These are phyloP conservation scores for Ctenoplectra terminalis DNA, from an alignment of 1,140 invertebrate genomes.

Conservation along the genomic window DNA sequence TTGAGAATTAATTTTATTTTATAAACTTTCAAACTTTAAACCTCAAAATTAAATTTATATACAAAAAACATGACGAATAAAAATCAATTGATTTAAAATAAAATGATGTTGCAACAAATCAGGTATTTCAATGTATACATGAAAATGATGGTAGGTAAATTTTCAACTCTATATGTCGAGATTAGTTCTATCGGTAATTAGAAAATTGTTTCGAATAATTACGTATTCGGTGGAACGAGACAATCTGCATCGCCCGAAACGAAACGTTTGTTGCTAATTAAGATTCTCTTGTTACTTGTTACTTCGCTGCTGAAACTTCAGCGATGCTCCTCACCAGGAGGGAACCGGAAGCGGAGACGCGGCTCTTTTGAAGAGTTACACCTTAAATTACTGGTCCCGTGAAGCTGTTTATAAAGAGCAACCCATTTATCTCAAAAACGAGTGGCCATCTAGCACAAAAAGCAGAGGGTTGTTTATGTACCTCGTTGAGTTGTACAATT, in stretches of 20 bases:
- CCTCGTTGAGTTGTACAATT: slow-evolving; percentile 9
- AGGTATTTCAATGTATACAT: too few species aligned
- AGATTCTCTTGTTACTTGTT: background rate
- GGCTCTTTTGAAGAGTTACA: slow-evolving; percentile 7
- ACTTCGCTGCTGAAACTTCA: background rate
- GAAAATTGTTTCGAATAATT: slow-evolving; percentile 1
- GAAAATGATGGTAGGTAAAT: too few species aligned
- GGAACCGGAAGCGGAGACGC: slow-evolving; percentile 5
- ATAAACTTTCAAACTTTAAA: too few species aligned
- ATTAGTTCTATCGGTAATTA: background rate
- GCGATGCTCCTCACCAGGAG: background rate
- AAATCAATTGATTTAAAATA: too few species aligned
- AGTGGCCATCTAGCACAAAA: slow-evolving; percentile 16
- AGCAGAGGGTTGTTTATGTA: background rate
- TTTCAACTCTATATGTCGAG: too few species aligned
- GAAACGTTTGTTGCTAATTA: slow-evolving; percentile 23
- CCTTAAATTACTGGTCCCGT: slow-evolving; percentile 1
- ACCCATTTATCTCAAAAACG: slow-evolving; percentile 12
- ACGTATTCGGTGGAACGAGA: background rate
- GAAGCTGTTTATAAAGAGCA: slow-evolving; percentile 19
- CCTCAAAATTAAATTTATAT: too few species aligned
- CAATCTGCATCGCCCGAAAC: background rate
- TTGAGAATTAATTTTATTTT: too few species aligned
- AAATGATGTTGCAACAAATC: too few species aligned
- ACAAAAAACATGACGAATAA: too few species aligned